A percentile compares a stretch with the other conserved stretches of the same genome.
Evolutionary conservation across 2,888 invertebrate genomes (phyloP).

Genomic region (Camponotus fellah): DNA sequence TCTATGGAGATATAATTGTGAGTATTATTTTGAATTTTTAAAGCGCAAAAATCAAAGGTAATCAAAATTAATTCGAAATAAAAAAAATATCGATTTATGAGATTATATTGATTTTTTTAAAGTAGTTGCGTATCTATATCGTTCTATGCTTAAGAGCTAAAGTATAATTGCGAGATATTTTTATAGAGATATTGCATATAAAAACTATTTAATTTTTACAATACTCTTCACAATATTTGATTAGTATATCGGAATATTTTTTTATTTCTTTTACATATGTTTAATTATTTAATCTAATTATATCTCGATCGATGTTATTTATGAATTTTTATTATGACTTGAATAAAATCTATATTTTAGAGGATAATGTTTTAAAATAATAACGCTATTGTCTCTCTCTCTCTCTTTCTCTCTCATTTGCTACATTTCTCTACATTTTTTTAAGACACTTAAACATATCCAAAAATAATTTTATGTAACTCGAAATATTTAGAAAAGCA

Average conservation of each 20-base stretch:
- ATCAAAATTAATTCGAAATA: neutral
- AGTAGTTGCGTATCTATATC: neutral
- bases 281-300: neutral
- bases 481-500: neutral
- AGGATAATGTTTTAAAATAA: neutral
- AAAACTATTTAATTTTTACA: neutral
- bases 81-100: neutral
- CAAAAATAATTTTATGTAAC: neutral
- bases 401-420: neutral
- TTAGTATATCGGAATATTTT: neutral
- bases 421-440: neutral
- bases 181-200: no score
- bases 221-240: neutral
- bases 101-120: neutral
- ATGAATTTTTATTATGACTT: neutral
- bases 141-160: neutral
- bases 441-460: neutral
- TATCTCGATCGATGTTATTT: neutral
- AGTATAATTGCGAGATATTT: no score
- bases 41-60: neutral
- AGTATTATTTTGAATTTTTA: neutral
- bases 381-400: neutral
- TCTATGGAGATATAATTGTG: neutral
- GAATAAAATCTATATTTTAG: neutral
- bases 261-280: neutral